Conservation (phyloP, 2,797 vertebrate genomes). For the Falco berigora region DNA sequence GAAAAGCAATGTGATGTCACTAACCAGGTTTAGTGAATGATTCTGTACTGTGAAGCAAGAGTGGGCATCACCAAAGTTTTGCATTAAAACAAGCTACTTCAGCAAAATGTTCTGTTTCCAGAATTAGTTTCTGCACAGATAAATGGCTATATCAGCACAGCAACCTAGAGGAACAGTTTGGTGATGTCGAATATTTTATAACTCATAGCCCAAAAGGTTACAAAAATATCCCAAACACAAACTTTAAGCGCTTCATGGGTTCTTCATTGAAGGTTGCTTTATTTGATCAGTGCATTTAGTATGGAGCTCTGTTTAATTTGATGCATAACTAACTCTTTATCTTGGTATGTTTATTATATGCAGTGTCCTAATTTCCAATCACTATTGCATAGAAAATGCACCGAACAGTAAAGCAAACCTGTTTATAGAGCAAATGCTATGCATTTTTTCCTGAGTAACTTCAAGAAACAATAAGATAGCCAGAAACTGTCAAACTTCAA, state of each 20-base stretch:
- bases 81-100: constrained; percentile 63
- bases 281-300: constrained; percentile 48
- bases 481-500: constrained; percentile 70
- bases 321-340: not conserved
- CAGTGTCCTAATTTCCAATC: not conserved
- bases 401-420: constrained; percentile 69
- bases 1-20: constrained; percentile 77
- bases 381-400: constrained; percentile 52
- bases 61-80: constrained; percentile 91
- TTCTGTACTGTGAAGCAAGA: constrained; percentile 80
- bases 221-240: constrained; percentile 67
- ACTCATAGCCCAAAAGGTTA: constrained; percentile 65
- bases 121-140: constrained; percentile 54
- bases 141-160: constrained; percentile 42
- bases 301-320: not conserved
- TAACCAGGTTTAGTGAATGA: constrained; percentile 76
- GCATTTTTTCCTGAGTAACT: constrained; percentile 46
- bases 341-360: not conserved
- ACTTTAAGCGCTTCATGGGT: constrained; percentile 58
- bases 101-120: constrained; percentile 31
- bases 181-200: constrained; percentile 72
- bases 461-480: constrained; percentile 66
- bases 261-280: constrained; percentile 58
- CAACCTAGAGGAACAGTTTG: constrained; percentile 64
- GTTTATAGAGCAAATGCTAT: constrained; percentile 56